These are phyloP conservation scores for Cybosia mesomella DNA, from an alignment of 2,888 invertebrate species.

Conservation along the genomic window DNA sequence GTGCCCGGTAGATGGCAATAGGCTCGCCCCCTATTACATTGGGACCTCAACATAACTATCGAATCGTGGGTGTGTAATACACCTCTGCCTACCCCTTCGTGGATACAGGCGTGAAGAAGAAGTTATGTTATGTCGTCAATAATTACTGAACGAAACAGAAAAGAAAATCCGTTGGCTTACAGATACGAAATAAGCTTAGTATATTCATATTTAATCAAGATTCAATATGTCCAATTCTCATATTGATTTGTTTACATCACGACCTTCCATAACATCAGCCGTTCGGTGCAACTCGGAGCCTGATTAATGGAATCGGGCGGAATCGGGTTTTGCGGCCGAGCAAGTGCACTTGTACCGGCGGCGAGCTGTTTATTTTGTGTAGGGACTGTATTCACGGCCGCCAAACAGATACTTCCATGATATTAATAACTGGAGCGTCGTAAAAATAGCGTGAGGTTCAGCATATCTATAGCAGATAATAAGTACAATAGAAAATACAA, in stretches of 20 bases:
- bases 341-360: conserved; percentile 33
- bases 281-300: conserved; percentile 18
- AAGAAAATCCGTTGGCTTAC: neutral
- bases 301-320: conserved; percentile 30
- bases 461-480: neutral
- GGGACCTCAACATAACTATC: too few species aligned
- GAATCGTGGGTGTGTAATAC: too few species aligned
- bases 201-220: too few species aligned
- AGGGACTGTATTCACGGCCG: conserved; percentile 10
- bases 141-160: neutral
- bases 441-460: neutral
- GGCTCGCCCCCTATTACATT: too few species aligned
- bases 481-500: neutral
- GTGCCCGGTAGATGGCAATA: too few species aligned
- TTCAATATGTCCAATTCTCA: neutral
- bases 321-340: conserved; percentile 26
- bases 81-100: too few species aligned
- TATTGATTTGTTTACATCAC: conserved; percentile 10
- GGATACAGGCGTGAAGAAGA: too few species aligned
- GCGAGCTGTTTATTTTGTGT: conserved; percentile 20
- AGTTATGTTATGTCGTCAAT: too few species aligned
- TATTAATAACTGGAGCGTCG: neutral
- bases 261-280: conserved; percentile 26
- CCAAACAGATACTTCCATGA: conserved; percentile 13
- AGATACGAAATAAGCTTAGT: too few species aligned